Percentiles rank a stretch among this genome's conserved stretches.
Evolutionary conservation across 2,888 invertebrate genomes (phyloP).

Genomic region (Prenolepis imparis): DNA sequence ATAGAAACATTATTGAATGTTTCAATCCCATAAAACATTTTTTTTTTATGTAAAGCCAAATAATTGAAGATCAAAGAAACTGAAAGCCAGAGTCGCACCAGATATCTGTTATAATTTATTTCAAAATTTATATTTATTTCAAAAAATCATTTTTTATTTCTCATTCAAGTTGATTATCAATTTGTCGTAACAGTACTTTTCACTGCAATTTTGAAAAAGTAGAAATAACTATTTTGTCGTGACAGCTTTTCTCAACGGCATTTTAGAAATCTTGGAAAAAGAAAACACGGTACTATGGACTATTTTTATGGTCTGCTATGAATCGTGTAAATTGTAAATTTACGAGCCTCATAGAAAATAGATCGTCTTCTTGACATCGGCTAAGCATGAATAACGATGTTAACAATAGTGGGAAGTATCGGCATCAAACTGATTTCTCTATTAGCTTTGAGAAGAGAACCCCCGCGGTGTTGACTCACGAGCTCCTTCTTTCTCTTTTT

Average conservation of each 20-base stretch:
- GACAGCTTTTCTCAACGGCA: background rate
- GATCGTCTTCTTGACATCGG: constrained; percentile 63
- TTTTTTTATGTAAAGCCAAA: too few species aligned
- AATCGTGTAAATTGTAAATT: constrained; percentile 79
- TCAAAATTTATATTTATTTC: too few species aligned
- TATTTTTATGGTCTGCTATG: background rate
- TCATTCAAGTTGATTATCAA: constrained; percentile 50
- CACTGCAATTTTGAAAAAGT: too few species aligned
- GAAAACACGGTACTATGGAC: background rate
- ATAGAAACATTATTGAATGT: too few species aligned
- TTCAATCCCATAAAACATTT: too few species aligned
- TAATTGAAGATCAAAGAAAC: too few species aligned
- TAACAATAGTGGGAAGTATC: constrained; percentile 80
- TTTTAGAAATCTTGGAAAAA: background rate
- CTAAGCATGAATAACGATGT: constrained; percentile 70
- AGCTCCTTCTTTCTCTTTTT: constrained; percentile 56
- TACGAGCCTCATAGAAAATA: constrained; percentile 76
- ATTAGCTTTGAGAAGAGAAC: constrained; percentile 78
- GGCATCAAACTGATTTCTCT: constrained; percentile 82
- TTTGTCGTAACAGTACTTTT: background rate
- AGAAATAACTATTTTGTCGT: background rate
- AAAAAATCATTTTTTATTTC: background rate
- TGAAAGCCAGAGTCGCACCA: too few species aligned
- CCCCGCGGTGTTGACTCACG: constrained; percentile 78
- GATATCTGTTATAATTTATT: too few species aligned